These are phyloP conservation scores for Nemotelus nigrinus DNA, from an alignment of 2,888 invertebrate species.

Conservation along the genomic window DNA sequence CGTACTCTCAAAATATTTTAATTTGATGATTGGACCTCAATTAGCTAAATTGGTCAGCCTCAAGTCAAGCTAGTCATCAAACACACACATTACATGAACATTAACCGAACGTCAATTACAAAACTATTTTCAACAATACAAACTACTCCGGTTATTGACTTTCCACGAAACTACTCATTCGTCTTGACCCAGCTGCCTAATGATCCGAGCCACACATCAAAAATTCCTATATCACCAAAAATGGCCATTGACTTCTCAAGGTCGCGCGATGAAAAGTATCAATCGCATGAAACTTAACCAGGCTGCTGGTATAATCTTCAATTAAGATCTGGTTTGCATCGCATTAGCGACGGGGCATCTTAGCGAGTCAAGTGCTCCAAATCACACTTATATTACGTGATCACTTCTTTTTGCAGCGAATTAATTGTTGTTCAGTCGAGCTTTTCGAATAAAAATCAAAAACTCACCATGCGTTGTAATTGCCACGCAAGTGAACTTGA, in stretches of 20 bases:
- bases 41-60: neutral
- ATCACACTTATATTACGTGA: neutral
- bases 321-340: too few relatives aligned
- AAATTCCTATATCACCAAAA: neutral
- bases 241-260: constrained; percentile 36
- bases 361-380: neutral
- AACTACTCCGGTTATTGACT: constrained; percentile 43
- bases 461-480: too few relatives aligned
- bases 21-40: neutral
- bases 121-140: too few relatives aligned
- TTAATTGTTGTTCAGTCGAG: too few relatives aligned
- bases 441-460: too few relatives aligned
- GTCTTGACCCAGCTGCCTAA: constrained; percentile 2
- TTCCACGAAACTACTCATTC: neutral
- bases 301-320: neutral
- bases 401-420: neutral
- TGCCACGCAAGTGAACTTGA: constrained; percentile 42
- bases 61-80: neutral
- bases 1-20: too few relatives aligned
- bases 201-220: neutral
- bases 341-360: too few relatives aligned
- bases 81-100: neutral
- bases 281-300: constrained; percentile 14
- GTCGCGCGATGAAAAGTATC: constrained; percentile 21
- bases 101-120: too few relatives aligned